Evolutionary conservation across 1,140 invertebrate species (phyloP).

Genomic region (Muscidifurax raptorellus): DNA sequence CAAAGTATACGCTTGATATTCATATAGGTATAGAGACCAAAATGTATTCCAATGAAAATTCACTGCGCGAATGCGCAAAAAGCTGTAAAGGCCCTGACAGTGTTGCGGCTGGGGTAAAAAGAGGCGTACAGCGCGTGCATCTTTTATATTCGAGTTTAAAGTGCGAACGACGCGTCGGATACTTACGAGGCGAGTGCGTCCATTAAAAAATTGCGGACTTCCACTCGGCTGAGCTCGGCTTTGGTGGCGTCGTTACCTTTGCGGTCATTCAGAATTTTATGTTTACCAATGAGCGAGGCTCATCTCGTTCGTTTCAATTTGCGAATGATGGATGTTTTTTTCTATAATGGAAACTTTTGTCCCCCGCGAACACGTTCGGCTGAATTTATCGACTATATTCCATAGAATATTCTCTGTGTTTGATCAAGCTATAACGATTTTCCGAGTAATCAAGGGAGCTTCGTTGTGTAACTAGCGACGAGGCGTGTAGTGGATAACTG

Average conservation of each 20-base stretch:
- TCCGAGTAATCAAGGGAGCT: background rate
- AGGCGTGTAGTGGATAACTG: background rate
- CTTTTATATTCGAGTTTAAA: conserved; percentile 8
- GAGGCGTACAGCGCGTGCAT: background rate
- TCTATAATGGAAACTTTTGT: background rate
- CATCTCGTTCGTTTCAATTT: background rate
- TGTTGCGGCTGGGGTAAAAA: background rate
- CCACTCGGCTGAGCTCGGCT: background rate
- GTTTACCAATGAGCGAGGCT: background rate
- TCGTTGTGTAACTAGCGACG: background rate
- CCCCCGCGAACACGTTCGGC: too few relatives aligned
- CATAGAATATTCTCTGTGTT: too few relatives aligned
- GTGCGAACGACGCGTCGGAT: background rate
- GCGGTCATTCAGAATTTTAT: background rate
- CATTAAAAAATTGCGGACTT: conserved; percentile 5
- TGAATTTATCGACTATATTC: too few relatives aligned
- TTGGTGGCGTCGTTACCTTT: background rate
- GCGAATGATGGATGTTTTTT: background rate
- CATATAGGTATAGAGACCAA: too few relatives aligned
- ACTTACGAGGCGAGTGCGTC: conserved; percentile 11
- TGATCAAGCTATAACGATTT: background rate
- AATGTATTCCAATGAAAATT: too few relatives aligned
- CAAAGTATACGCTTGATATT: too few relatives aligned
- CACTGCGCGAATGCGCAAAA: background rate
- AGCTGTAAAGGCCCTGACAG: too few relatives aligned